phyloP scores from a whole-genome alignment of 2,888 invertebrate genomes.

The Conistra vaccinii region DNA sequence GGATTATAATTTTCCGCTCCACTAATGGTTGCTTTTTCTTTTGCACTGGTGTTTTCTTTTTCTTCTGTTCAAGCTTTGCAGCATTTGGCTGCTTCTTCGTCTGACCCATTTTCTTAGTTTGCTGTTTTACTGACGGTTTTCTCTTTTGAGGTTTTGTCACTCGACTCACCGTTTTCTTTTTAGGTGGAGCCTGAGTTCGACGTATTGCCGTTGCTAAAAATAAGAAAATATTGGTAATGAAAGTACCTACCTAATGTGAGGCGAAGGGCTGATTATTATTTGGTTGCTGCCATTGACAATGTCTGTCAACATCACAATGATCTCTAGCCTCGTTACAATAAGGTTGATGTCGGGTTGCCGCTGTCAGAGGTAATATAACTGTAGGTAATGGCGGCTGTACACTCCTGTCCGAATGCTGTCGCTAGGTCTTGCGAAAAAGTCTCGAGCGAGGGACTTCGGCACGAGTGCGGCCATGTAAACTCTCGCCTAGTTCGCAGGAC shows the following conservation, averaged over 20 bases:
- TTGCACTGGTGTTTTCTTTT: not conserved
- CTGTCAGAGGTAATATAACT: too few species aligned
- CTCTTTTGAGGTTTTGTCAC: conserved; percentile 20
- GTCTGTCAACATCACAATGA: too few species aligned
- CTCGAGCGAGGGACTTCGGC: too few species aligned
- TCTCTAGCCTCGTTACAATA: too few species aligned
- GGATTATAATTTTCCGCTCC: not conserved
- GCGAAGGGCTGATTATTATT: not conserved
- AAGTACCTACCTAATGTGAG: not conserved
- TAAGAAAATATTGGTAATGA: not conserved
- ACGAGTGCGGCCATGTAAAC: too few species aligned
- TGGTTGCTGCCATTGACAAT: too few species aligned
- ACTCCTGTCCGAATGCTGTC: too few species aligned
- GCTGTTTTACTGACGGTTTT: not conserved
- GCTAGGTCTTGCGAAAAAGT: too few species aligned
- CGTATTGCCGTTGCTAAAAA: conserved; percentile 7
- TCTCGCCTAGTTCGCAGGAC: too few species aligned
- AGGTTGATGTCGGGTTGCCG: too few species aligned
- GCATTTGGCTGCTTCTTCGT: not conserved
- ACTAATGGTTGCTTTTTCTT: not conserved
- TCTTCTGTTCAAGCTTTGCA: not conserved
- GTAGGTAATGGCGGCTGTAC: too few species aligned
- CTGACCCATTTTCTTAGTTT: not conserved
- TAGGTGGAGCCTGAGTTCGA: not conserved
- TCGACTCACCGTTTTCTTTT: conserved; percentile 1